Conservation (phyloP, 2,113 vertebrate genomes). For the Gymnarchus niloticus region DNA sequence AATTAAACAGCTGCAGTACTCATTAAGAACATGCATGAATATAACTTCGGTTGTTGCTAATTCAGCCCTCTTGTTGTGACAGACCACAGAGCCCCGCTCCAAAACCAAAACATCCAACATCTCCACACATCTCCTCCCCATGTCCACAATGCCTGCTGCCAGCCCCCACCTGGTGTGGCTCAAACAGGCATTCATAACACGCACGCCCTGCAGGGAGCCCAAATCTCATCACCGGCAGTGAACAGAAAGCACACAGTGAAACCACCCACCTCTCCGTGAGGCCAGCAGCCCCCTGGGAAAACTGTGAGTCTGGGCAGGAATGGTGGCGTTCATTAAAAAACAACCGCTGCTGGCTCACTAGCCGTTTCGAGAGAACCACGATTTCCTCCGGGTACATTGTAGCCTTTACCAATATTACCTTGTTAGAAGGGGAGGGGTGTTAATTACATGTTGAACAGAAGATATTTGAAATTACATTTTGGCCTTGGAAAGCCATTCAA, state of each 20-base stretch:
- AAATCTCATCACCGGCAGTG: background rate
- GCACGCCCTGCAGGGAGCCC: background rate
- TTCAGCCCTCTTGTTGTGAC: background rate
- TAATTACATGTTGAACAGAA: slow-evolving; percentile 24
- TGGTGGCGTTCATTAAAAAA: background rate
- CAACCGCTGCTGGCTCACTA: background rate
- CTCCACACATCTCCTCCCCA: background rate
- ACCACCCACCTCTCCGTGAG: background rate
- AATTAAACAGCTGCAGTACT: slow-evolving; percentile 31
- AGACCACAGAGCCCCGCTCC: background rate
- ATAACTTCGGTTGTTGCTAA: background rate
- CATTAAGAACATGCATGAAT: slow-evolving; percentile 18
- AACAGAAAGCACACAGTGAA: background rate
- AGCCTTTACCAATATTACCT: slow-evolving; percentile 16
- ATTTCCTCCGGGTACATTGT: background rate
- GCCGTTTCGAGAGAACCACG: background rate
- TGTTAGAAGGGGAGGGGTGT: slow-evolving; percentile 1
- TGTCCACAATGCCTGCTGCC: background rate
- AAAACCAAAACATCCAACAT: background rate
- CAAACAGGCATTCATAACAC: background rate
- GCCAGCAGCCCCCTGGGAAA: background rate
- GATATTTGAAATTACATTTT: slow-evolving; percentile 25
- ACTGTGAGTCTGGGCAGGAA: background rate
- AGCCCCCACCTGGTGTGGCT: too few relatives aligned
- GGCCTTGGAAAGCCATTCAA: slow-evolving; percentile 15